Evolutionary conservation across 2,888 invertebrate genomes (phyloP).

Genomic region (Acrobasis consociella): DNA sequence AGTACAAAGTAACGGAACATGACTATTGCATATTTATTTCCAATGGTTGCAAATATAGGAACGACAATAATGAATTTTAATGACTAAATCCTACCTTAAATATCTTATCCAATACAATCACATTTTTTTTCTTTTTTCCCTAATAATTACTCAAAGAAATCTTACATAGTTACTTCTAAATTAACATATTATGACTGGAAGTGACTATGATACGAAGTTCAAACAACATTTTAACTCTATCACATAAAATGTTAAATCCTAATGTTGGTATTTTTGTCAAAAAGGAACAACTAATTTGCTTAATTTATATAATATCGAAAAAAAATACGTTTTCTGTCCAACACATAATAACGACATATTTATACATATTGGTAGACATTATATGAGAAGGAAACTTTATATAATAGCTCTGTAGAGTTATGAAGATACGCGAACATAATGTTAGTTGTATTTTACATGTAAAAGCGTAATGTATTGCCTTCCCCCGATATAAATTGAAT

Average conservation of each 20-base stretch:
- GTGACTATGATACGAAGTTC: slow-evolving; percentile 78
- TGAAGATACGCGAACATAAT: slow-evolving; percentile 46
- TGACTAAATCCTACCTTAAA: slow-evolving; percentile 56
- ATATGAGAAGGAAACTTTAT: slow-evolving; percentile 23
- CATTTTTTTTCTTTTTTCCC: slow-evolving; percentile 63
- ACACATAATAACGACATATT: slow-evolving; percentile 16
- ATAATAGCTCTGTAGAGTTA: slow-evolving; percentile 33
- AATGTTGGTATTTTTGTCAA: slow-evolving; percentile 56
- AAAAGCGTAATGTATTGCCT: slow-evolving; percentile 88
- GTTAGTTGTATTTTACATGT: slow-evolving; percentile 64
- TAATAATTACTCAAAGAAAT: slow-evolving; percentile 56
- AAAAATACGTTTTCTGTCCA: slow-evolving; percentile 54
- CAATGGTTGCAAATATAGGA: slow-evolving; percentile 71
- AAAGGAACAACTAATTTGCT: slow-evolving; percentile 66
- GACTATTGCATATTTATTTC: slow-evolving; percentile 63
- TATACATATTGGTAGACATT: slow-evolving; percentile 19
- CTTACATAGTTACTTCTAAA: slow-evolving; percentile 66
- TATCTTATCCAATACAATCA: slow-evolving; percentile 65
- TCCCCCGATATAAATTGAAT: slow-evolving; percentile 81
- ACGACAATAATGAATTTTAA: slow-evolving; percentile 61
- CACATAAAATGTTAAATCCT: slow-evolving; percentile 69
- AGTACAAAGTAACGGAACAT: slow-evolving; percentile 71
- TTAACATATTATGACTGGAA: slow-evolving; percentile 82
- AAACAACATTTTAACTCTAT: slow-evolving; percentile 71
- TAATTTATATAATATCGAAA: slow-evolving; percentile 46